These are phyloP conservation scores for Halichoeres trimaculatus DNA, from an alignment of 2,113 vertebrate genomes.

Conservation along the genomic window DNA sequence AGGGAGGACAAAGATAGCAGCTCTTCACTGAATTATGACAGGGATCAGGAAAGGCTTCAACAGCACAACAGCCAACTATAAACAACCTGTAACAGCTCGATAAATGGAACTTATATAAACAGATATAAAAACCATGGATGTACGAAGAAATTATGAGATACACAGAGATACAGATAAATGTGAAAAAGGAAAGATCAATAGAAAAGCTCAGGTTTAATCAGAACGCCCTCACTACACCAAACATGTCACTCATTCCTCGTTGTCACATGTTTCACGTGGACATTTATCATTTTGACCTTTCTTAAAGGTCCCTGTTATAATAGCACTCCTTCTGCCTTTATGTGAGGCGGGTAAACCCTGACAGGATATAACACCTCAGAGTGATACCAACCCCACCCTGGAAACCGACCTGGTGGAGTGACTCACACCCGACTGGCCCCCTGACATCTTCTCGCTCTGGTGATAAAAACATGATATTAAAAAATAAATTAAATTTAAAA, in stretches of 20 bases:
- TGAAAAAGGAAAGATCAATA: neutral
- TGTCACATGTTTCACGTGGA: neutral
- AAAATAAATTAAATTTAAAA: too few relatives aligned
- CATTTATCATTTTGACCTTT: slow-evolving; percentile 22
- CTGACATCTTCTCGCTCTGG: neutral
- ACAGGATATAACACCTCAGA: slow-evolving; percentile 1
- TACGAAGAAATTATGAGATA: neutral
- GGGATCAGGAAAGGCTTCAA: slow-evolving; percentile 10
- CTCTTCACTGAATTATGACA: slow-evolving; percentile 25
- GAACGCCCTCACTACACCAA: neutral
- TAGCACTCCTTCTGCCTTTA: slow-evolving; percentile 23
- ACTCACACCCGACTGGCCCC: neutral
- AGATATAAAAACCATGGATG: neutral
- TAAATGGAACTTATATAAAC: neutral
- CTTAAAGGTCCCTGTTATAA: slow-evolving; percentile 1
- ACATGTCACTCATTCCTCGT: neutral
- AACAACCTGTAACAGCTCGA: neutral
- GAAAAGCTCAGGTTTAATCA: neutral
- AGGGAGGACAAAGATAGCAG: slow-evolving; percentile 4
- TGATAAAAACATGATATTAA: too few relatives aligned
- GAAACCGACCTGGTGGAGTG: neutral
- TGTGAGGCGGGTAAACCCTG: neutral
- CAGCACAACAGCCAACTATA: neutral
- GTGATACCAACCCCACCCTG: neutral
- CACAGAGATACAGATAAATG: too few relatives aligned